These are phyloP conservation scores for Brachypalpus laphriformis DNA, from an alignment of 2,888 invertebrate genomes.

Conservation along the genomic window DNA sequence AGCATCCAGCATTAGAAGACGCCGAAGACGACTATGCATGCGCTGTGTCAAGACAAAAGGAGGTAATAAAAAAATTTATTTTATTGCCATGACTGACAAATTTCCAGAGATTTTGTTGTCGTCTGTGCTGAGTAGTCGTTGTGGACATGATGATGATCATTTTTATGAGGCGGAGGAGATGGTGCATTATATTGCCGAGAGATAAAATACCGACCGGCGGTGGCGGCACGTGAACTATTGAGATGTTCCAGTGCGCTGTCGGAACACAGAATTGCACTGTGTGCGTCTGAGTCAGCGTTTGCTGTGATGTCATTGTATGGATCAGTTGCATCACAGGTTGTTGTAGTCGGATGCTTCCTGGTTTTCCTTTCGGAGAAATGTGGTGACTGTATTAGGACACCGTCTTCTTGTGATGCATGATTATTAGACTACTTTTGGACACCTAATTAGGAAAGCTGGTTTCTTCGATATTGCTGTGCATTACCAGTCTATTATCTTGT, in stretches of 20 bases:
- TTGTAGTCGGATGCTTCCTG: slow-evolving; percentile 52
- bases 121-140: slow-evolving; percentile 55
- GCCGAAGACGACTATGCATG: slow-evolving; percentile 10
- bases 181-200: slow-evolving; percentile 32
- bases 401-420: too few relatives aligned
- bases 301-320: slow-evolving; percentile 11
- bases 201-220: slow-evolving; percentile 18
- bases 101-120: slow-evolving; percentile 67
- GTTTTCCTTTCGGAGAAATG: slow-evolving; percentile 47
- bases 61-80: slow-evolving; percentile 66
- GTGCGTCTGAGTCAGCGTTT: neutral
- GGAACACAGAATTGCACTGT: slow-evolving; percentile 8
- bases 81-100: slow-evolving; percentile 71
- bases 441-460: too few relatives aligned
- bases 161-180: slow-evolving; percentile 49
- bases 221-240: slow-evolving; percentile 45
- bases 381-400: neutral
- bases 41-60: slow-evolving; percentile 46
- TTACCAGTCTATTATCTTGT: too few relatives aligned
- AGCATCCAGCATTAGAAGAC: slow-evolving; percentile 3
- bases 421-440: too few relatives aligned
- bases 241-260: slow-evolving; percentile 51
- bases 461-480: too few relatives aligned
- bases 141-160: slow-evolving; percentile 58
- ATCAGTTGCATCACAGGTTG: neutral